Conservation (phyloP, 2,888 invertebrate genomes). For the Drosophila acutilabella region DNA sequence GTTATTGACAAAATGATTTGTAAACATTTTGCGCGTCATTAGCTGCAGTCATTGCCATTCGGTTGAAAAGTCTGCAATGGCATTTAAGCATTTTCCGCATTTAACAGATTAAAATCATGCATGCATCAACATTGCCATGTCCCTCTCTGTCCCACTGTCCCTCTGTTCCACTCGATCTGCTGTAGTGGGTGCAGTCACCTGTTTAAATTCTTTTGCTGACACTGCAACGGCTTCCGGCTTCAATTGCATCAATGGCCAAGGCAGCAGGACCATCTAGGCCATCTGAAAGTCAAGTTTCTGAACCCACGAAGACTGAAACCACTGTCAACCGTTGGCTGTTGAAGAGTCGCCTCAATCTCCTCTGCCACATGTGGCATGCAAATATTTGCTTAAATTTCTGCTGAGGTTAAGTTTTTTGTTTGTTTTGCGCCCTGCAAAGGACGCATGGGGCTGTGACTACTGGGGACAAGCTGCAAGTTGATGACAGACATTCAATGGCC, state of each 20-base stretch:
- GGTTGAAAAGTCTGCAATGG: slow-evolving; percentile 42
- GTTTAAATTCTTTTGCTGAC: slow-evolving; percentile 72
- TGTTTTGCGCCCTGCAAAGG: slow-evolving; percentile 60
- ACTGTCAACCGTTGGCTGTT: slow-evolving; percentile 47
- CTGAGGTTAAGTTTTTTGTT: slow-evolving; percentile 84
- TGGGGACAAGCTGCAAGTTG: slow-evolving; percentile 49
- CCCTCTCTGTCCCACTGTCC: neutral
- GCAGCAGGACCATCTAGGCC: slow-evolving; percentile 27
- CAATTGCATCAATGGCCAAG: slow-evolving; percentile 69
- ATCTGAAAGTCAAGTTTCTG: slow-evolving; percentile 52
- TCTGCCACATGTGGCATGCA: slow-evolving; percentile 71
- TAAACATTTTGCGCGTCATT: slow-evolving; percentile 82
- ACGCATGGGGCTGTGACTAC: slow-evolving; percentile 3
- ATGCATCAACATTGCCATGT: slow-evolving; percentile 47
- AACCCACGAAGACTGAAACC: slow-evolving; percentile 3
- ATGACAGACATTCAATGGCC: slow-evolving; percentile 70
- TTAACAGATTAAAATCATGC: slow-evolving; percentile 80
- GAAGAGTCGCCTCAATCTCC: slow-evolving; percentile 62
- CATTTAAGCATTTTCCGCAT: slow-evolving; percentile 58
- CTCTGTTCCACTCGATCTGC: neutral
- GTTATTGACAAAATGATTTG: slow-evolving; percentile 81
- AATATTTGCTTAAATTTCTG: slow-evolving; percentile 84
- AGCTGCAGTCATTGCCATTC: slow-evolving; percentile 61
- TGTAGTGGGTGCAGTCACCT: slow-evolving; percentile 51
- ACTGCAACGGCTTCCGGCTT: slow-evolving; percentile 76